phyloP scores from a whole-genome alignment of 2,888 invertebrate species.

The Aleiodes testaceus region DNA sequence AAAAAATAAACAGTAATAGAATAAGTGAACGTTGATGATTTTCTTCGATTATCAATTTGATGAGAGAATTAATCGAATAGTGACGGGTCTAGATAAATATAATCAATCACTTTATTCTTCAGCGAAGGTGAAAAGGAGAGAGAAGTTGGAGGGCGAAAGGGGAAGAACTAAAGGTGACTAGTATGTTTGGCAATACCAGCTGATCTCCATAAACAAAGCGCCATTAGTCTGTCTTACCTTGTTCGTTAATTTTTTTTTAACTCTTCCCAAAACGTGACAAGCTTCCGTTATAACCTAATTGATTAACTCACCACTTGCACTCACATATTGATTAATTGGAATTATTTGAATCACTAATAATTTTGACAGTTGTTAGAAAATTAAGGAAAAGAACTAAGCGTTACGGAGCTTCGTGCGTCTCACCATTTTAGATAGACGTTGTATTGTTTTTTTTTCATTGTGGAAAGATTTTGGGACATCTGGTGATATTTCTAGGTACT shows the following conservation, averaged over 20 bases:
- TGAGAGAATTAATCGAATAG: not conserved
- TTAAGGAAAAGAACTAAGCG: conserved; percentile 46
- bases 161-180: conserved; percentile 53
- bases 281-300: conserved; percentile 53
- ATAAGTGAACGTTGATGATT: not conserved
- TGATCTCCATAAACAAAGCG: conserved; percentile 71
- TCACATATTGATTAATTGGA: conserved; percentile 60
- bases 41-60: not conserved
- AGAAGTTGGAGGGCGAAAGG: conserved; percentile 28
- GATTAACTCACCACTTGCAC: conserved; percentile 53
- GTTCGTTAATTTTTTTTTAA: conserved; percentile 49
- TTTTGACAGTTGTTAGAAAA: conserved; percentile 65
- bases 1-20: not conserved
- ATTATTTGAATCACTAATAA: conserved; percentile 59
- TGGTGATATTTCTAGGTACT: not conserved
- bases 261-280: conserved; percentile 50
- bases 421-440: conserved; percentile 58
- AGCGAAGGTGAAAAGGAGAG: conserved; percentile 57
- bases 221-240: conserved; percentile 61
- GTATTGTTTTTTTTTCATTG: not conserved
- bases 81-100: conserved; percentile 46
- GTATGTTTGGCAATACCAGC: conserved; percentile 66
- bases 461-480: not conserved
- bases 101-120: conserved; percentile 9
- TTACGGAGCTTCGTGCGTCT: conserved; percentile 55